A percentile compares a stretch with the other conserved stretches of the same genome.
Conservation (phyloP, 2,797 vertebrate genomes). For the Aulostomus chinensis region DNA sequence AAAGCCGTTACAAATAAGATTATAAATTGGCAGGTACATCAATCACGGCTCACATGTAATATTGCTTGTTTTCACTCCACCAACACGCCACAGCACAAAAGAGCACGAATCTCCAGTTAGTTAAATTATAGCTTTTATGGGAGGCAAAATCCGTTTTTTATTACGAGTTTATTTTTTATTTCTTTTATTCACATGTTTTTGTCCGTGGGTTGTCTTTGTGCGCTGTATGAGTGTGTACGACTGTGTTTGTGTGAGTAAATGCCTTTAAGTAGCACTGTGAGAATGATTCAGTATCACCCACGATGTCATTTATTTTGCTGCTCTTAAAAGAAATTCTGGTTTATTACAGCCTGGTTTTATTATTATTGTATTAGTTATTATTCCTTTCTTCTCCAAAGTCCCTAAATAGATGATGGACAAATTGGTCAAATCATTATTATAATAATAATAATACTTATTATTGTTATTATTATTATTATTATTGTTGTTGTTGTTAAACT, state of each 20-base stretch:
- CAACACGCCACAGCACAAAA: conserved; percentile 42
- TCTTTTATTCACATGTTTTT: too few species aligned
- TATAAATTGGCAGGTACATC: conserved; percentile 76
- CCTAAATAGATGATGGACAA: too few species aligned
- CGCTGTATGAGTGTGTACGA: not conserved
- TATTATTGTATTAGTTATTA: too few species aligned
- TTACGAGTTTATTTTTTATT: conserved; percentile 7
- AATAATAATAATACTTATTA: too few species aligned
- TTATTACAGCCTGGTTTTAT: too few species aligned
- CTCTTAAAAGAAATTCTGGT: too few species aligned
- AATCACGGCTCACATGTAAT: conserved; percentile 70
- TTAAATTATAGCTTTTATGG: conserved; percentile 31
- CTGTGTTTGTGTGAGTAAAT: not conserved
- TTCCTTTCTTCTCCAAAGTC: too few species aligned
- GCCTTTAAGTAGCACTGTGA: conserved; percentile 1
- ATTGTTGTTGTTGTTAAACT: too few species aligned
- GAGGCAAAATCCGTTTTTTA: too few species aligned
- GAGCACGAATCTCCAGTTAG: conserved; percentile 47
- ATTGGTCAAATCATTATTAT: too few species aligned
- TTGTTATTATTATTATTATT: too few species aligned
- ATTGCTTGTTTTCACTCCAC: conserved; percentile 68
- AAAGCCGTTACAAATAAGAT: conserved; percentile 76
- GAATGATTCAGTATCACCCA: conserved; percentile 38
- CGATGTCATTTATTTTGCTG: conserved; percentile 30
- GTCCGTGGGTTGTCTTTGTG: conserved; percentile 26